Evolutionary conservation across 1,140 invertebrate species (phyloP), one percentile per base, ranked within the genome.

Genomic region (Eumeta japonica): DNA sequence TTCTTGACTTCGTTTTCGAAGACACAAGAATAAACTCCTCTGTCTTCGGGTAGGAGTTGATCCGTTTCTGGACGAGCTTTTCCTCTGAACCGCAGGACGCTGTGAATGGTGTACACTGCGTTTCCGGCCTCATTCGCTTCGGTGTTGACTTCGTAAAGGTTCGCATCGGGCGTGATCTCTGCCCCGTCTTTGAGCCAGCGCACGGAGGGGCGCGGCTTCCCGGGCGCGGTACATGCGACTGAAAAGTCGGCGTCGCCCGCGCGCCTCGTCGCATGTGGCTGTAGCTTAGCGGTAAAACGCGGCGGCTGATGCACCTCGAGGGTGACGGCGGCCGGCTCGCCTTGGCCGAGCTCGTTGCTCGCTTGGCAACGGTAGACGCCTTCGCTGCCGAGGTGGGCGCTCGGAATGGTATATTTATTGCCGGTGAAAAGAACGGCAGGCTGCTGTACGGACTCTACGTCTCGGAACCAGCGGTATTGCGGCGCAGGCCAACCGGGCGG

Each of bases 351-450:
- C 60, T 91, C 89, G 54, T 95, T 96, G 11, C 83, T 85, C 0
- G 91, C 90, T 57, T 92, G 87, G 55, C 93, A 96, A 53, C 87
- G 86, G 61, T 95, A 95, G 12, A 83, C 84, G 2, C 92, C 93
- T 66, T 94, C 92, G 52, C 87, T 89, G 9, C 83, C 84, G 12
- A 92, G 71, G 52, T 90, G 85, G 0, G 89, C 90, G 14, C 85
- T 85, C 1, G 85, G 81, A 48, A 96, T 94, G 17, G 88, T 89
- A 55, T 92, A 93, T 45, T 87, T 87, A 0, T 84, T 81, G 0
- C 89, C 88, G n/a, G 83, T 82, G 1, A 83, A 84, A 1, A 89
- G 70, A 4, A 85, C 82, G 4, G 80, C 80, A 3, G 79, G 71
- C 4, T 72, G 79, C 60, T 59, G 78, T 35, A 47, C 64, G 16